These are phyloP conservation scores for Grus americana DNA, from an alignment of 2,113 vertebrate genomes.

Conservation along the genomic window DNA sequence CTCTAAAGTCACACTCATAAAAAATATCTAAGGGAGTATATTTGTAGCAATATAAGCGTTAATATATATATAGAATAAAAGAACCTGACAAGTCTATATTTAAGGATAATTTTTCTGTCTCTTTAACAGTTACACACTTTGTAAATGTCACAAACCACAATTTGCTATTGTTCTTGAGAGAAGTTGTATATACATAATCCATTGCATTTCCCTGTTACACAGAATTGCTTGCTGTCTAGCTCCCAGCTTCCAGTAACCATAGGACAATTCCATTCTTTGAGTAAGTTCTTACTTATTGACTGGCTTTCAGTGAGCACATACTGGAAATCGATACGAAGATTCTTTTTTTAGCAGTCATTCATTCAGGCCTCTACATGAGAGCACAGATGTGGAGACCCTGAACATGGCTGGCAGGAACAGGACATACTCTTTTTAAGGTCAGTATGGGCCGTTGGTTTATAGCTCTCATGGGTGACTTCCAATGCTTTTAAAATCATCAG, in stretches of 20 bases:
- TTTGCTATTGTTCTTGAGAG: not conserved
- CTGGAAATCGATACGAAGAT: not conserved
- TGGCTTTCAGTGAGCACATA: not conserved
- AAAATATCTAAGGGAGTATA: not conserved
- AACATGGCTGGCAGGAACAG: not conserved
- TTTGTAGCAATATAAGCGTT: not conserved
- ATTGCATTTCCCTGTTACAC: not conserved
- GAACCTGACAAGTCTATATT: not conserved
- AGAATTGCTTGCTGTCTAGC: not conserved
- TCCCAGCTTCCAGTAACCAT: not conserved
- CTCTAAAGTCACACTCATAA: slow-evolving; percentile 15
- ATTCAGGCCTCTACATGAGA: not conserved
- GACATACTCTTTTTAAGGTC: not conserved
- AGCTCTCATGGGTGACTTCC: not conserved
- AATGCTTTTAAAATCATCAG: not conserved
- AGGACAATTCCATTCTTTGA: not conserved
- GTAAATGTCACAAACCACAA: not conserved
- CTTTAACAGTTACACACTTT: not conserved
- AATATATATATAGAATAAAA: not conserved
- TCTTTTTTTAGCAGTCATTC: slow-evolving; percentile 13
- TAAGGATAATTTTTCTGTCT: not conserved
- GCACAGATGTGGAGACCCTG: not conserved
- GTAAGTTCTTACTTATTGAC: slow-evolving; percentile 1
- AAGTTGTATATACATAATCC: not conserved
- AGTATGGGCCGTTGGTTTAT: not conserved